phyloP scores from a whole-genome alignment of 2,113 vertebrate genomes.

The Suncus etruscus region DNA sequence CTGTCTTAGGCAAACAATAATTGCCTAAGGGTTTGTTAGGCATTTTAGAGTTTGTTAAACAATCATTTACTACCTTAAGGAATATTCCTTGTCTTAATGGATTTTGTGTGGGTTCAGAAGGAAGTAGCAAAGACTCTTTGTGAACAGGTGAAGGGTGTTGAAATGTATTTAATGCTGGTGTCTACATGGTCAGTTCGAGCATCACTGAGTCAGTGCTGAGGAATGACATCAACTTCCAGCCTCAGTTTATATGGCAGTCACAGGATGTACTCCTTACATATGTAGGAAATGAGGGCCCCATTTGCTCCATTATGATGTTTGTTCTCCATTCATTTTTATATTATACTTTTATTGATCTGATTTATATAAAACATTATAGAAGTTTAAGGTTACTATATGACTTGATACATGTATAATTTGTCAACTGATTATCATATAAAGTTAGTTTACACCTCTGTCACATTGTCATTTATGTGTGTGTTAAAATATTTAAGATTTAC shows the following conservation, averaged over 20 bases:
- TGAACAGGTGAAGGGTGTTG: neutral
- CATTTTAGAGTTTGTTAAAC: too few relatives aligned
- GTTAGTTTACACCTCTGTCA: neutral
- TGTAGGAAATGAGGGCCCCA: neutral
- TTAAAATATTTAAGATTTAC: neutral
- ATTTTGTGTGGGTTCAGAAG: neutral
- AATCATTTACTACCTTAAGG: neutral
- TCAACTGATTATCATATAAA: neutral
- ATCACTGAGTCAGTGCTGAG: neutral
- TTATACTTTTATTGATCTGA: neutral
- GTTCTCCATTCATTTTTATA: too few relatives aligned
- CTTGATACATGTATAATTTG: neutral
- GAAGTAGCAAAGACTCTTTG: neutral
- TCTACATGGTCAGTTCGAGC: neutral
- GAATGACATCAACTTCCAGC: neutral
- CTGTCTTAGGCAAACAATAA: too few relatives aligned
- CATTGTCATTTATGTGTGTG: neutral
- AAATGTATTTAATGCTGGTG: neutral
- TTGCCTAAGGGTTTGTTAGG: too few relatives aligned
- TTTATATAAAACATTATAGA: neutral
- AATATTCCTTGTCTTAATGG: neutral
- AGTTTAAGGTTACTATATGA: neutral
- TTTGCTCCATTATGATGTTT: too few relatives aligned
- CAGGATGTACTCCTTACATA: accelerated
- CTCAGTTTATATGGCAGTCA: neutral